Base-by-base conservation (phyloP, 2,888 invertebrate genomes). In the Ceriagrion tenellum region DNA sequence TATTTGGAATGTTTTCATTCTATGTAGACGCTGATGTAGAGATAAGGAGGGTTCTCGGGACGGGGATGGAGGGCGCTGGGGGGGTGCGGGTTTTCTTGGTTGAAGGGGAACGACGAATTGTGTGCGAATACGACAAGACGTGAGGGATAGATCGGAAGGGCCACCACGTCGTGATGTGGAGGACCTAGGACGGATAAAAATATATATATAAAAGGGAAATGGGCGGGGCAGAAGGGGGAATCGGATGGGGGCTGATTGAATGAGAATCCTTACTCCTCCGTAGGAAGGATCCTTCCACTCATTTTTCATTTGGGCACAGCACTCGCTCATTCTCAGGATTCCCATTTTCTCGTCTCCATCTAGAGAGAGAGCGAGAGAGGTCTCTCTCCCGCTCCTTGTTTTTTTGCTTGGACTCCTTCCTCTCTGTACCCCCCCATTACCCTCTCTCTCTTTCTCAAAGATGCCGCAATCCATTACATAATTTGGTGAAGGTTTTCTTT, bases 271-370 rank as follows among this genome's bases (percentile, higher is more conserved):
- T 35, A 47, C 47, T 35, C 35, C 40, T 47, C 47, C 40, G 88
- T 4, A 20, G 26, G 88, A 88, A 18, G 47, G 88, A 88, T 88
- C 88, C 88, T 40, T 35, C 8, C 26, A 55, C 55, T 89, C 89
- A 89, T 89, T 89, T 89, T 89, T 89, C 89, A 89, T 89, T 55
- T 47, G 55, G 81, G 81, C 30, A 81, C 81, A 81, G 16, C 88
- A 47, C 88, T 88, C 89, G 35, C 55, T 89, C 89, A 55, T 55
- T 89, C 89, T 55, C n/a, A 89, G 89, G 89, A 89, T 55, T 81
- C 89, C 89, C 89, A 89, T 89, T 89, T 89, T 89, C 89, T 89
- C 89, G 89, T n/a, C 89, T 47, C 55, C 55, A 55, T 6, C 55
- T 26, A 55, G 89, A 89, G 59, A 59, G 59, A 35, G 18, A 1